Conservation (phyloP, 2,113 vertebrate species). For the Salvelinus sp. region DNA sequence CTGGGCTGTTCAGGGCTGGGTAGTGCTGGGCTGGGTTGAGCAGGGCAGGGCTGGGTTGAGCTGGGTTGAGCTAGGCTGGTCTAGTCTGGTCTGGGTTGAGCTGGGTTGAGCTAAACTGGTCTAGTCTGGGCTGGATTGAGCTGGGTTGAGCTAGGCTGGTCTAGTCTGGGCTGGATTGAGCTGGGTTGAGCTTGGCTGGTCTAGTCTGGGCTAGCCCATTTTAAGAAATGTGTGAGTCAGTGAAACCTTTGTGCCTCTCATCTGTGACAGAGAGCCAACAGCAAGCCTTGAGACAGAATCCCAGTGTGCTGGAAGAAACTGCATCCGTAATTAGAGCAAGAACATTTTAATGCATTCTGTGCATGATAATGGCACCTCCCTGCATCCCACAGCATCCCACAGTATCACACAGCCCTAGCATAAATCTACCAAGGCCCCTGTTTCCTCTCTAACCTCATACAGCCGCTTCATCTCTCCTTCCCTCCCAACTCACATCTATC, state of each 20-base stretch:
- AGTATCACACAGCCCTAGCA: not conserved
- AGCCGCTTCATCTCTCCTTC: too few relatives aligned
- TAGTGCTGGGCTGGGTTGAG: not conserved
- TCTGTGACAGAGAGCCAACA: conserved; percentile 28
- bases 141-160: not conserved
- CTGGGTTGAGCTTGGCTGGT: too few relatives aligned
- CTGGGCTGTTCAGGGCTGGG: not conserved
- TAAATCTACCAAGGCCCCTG: conserved; percentile 17
- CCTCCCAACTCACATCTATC: not conserved
- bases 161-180: not conserved
- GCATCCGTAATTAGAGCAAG: conserved; percentile 54
- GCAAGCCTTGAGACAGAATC: conserved; percentile 44
- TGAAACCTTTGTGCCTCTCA: too few relatives aligned
- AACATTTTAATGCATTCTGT: conserved; percentile 65
- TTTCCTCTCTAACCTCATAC: not conserved
- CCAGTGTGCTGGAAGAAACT: conserved; percentile 34
- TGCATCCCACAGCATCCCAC: conserved; percentile 20
- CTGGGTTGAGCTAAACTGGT: not conserved
- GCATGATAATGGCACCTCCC: conserved; percentile 41
- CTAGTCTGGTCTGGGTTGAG: not conserved
- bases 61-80: not conserved
- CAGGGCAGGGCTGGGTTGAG: not conserved
- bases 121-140: not conserved
- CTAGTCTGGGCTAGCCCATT: not conserved
- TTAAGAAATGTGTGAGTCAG: not conserved